Percentiles rank a stretch among this genome's conserved stretches.
These are phyloP conservation scores for Tetanocera ferruginea DNA, from an alignment of 2,888 invertebrate species.

Conservation along the genomic window DNA sequence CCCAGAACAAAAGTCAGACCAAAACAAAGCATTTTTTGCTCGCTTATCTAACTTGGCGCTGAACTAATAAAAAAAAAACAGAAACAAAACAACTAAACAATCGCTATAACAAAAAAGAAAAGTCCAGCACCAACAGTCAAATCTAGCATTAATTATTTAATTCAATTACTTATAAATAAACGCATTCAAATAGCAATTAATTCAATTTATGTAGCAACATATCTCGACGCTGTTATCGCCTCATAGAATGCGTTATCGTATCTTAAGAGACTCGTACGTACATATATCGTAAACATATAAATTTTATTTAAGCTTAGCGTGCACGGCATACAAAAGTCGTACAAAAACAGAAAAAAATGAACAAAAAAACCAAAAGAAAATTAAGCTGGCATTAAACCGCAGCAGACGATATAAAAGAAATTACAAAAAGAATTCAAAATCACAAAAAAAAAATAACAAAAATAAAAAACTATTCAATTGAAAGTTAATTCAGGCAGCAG, in stretches of 20 bases:
- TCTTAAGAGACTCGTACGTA: background rate
- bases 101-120: background rate
- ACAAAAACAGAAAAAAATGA: background rate
- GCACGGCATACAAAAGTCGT: constrained; percentile 13
- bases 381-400: background rate
- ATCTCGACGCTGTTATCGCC: constrained; percentile 30
- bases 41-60: background rate
- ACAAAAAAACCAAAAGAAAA: background rate
- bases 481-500: background rate
- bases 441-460: background rate
- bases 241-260: constrained; percentile 14
- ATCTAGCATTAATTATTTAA: constrained; percentile 35
- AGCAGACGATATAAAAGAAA: background rate
- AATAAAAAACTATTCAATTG: constrained; percentile 18
- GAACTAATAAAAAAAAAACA: constrained; percentile 4
- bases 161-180: constrained; percentile 40
- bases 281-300: constrained; percentile 1
- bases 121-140: background rate
- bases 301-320: constrained; percentile 3
- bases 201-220: constrained; percentile 55
- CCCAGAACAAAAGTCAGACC: background rate
- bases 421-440: background rate
- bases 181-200: constrained; percentile 61
- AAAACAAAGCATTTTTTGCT: background rate
- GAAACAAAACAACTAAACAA: background rate